Evolutionary conservation across 2,797 vertebrate genomes (phyloP).

Genomic region (Antrozous pallidus): DNA sequence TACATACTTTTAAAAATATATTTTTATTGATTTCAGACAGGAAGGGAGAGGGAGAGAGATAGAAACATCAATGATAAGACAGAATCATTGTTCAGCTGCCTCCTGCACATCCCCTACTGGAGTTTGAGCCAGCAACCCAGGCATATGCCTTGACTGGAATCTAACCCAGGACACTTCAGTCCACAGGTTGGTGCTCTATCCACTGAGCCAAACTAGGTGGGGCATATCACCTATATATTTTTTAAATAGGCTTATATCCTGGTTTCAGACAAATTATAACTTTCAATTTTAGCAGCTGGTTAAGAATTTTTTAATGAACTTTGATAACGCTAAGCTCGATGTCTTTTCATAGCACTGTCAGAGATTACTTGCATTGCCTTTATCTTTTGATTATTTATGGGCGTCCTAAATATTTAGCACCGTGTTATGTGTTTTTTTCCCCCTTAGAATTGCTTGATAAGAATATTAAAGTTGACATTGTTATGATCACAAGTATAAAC

Average conservation of each 20-base stretch:
- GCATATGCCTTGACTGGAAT: too few relatives aligned
- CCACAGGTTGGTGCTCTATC: too few relatives aligned
- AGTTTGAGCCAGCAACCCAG: too few relatives aligned
- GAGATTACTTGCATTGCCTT: constrained; percentile 46
- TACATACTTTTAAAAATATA: too few relatives aligned
- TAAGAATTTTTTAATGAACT: constrained; percentile 42
- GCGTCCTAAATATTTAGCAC: neutral
- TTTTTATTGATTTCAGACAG: too few relatives aligned
- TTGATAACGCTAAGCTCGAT: constrained; percentile 40
- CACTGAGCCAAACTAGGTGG: too few relatives aligned
- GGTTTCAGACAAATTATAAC: constrained; percentile 23
- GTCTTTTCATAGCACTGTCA: constrained; percentile 53
- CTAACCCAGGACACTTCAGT: too few relatives aligned
- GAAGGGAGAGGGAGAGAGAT: too few relatives aligned
- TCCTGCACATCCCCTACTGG: too few relatives aligned
- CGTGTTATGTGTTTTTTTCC: neutral
- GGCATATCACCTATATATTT: constrained; percentile 36
- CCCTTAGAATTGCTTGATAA: neutral
- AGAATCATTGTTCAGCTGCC: too few relatives aligned
- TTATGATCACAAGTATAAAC: constrained; percentile 19
- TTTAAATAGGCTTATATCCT: constrained; percentile 29
- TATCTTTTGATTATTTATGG: constrained; percentile 56
- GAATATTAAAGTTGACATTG: constrained; percentile 35
- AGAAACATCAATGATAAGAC: too few relatives aligned
- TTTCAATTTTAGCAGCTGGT: constrained; percentile 65